Evolutionary conservation across 2,888 invertebrate genomes (phyloP), one percentile per base, ranked within the genome.

Genomic region (Seira musarum): DNA sequence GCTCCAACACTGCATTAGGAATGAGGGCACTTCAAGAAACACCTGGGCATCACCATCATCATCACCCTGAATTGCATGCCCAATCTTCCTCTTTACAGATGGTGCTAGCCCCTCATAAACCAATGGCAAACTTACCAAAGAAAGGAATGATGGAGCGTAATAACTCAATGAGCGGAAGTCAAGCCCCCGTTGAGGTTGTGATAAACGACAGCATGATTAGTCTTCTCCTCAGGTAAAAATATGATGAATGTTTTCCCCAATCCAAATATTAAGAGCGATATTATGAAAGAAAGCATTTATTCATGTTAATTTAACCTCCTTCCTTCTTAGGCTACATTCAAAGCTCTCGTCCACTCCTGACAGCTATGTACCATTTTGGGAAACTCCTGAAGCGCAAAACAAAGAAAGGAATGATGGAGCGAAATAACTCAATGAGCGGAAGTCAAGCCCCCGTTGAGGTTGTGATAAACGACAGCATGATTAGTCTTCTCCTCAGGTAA

Each of bases 201-300:
- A 91, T 95, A 73, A 94, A 95, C 87, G 96, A 96, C 89, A 97
- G 96, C 81, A 94, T 98, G 83, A 93, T 98, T 85, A 96, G 97
- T 0, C 90, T 98, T 69, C 90, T 98, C 61, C n/a, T n/a, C n/a
- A n/a, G n/a, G n/a, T n/a, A n/a, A n/a, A n/a, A n/a, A n/a, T n/a
- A n/a, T n/a, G n/a, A n/a, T n/a, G n/a, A n/a, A n/a, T n/a, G n/a
- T n/a, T n/a, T n/a, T n/a, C n/a, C n/a, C n/a, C n/a, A n/a, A n/a
- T n/a, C n/a, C n/a, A n/a, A n/a, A n/a, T n/a, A n/a, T n/a, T n/a
- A n/a, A n/a, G n/a, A n/a, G n/a, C n/a, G n/a, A n/a, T n/a, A n/a
- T n/a, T n/a, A n/a, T n/a, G n/a, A n/a, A n/a, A n/a, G n/a, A n/a
- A n/a, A n/a, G n/a, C n/a, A n/a, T n/a, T n/a, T n/a, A n/a, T n/a